These are phyloP conservation scores for Pocota personata DNA, from an alignment of 2,888 invertebrate species.

Conservation along the genomic window DNA sequence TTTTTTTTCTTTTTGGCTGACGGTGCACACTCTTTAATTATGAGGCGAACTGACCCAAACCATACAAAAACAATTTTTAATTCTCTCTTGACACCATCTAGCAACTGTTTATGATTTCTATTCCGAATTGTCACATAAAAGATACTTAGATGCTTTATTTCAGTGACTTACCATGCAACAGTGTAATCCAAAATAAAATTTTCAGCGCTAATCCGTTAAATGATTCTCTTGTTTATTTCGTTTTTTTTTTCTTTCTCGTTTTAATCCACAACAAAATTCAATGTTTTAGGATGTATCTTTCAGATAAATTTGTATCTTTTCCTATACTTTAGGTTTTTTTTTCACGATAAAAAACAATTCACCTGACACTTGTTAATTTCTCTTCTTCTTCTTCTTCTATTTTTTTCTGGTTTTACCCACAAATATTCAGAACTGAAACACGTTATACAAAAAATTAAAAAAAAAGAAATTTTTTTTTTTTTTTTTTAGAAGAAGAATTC, in stretches of 20 bases:
- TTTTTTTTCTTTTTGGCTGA: background rate
- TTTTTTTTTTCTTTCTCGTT: background rate
- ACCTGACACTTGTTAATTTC: conserved; percentile 67
- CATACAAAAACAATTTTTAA: background rate
- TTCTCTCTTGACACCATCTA: background rate
- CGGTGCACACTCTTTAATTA: background rate
- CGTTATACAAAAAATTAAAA: conserved; percentile 24
- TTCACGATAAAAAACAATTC: conserved; percentile 21
- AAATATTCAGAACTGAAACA: conserved; percentile 60
- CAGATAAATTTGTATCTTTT: conserved; percentile 36
- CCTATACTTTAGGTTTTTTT: conserved; percentile 20
- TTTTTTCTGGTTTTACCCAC: conserved; percentile 43
- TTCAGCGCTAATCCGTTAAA: conserved; percentile 42
- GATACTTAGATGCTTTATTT: background rate
- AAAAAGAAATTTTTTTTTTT: background rate
- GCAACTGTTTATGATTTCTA: background rate
- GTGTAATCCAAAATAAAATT: conserved; percentile 67
- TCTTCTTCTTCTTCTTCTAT: conserved; percentile 35
- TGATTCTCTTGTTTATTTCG: background rate
- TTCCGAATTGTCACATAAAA: background rate
- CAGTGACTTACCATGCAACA: conserved; percentile 43
- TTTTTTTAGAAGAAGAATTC: background rate
- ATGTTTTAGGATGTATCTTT: conserved; percentile 35
- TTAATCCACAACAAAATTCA: conserved; percentile 41
- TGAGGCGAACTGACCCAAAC: background rate